Conservation (phyloP, 2,888 invertebrate genomes). For the Pachycephus smyrnensis region DNA sequence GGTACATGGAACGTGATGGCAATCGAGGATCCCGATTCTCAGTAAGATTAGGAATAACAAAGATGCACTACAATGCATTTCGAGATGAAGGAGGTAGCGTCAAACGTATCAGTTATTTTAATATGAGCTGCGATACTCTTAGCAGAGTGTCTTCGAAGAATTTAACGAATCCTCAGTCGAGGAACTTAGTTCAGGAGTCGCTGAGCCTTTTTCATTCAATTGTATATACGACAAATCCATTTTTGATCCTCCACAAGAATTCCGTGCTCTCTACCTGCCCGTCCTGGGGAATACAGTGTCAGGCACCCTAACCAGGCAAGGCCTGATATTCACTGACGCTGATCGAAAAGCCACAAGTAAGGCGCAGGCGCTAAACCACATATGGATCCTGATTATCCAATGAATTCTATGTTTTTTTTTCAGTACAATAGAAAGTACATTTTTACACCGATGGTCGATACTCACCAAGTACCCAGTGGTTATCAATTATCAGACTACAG, state of each 20-base stretch:
- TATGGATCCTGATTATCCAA: not conserved
- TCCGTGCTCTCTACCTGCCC: not conserved
- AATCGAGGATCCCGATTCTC: constrained; percentile 28
- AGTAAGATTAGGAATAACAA: not conserved
- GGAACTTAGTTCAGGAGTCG: not conserved
- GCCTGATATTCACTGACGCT: not conserved
- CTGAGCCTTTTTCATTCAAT: not conserved
- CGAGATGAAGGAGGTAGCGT: not conserved
- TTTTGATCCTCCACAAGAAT: not conserved
- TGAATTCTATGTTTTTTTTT: not conserved
- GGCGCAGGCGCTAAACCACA: not conserved
- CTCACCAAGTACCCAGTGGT: not conserved
- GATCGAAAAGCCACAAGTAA: not conserved
- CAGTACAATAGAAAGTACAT: not conserved
- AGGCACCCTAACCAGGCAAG: not conserved
- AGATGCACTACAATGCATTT: not conserved
- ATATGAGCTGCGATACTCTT: not conserved
- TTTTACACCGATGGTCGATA: not conserved
- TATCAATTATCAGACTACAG: not conserved
- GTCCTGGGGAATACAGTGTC: not conserved
- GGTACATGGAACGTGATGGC: constrained; percentile 72
- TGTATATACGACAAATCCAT: not conserved
- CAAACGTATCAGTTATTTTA: not conserved
- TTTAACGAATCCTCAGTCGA: not conserved
- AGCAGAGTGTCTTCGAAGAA: not conserved